Conservation (phyloP, 2,113 vertebrate genomes). For the Campylomormyrus tamandua region DNA sequence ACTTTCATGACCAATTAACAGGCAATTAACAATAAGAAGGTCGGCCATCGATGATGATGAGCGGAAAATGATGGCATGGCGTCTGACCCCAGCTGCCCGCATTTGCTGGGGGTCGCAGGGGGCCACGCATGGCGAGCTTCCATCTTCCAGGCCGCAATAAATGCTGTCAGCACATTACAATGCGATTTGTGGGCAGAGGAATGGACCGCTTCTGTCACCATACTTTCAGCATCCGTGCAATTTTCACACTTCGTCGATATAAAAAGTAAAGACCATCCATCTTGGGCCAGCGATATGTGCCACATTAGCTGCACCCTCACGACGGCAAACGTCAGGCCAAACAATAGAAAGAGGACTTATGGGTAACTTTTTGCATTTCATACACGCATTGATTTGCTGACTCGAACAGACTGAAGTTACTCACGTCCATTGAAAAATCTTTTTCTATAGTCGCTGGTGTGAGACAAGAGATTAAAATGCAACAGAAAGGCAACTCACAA, state of each 20-base stretch:
- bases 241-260: not conserved
- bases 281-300: not conserved
- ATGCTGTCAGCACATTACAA: not conserved
- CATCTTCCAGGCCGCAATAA: not conserved
- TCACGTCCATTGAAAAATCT: not conserved
- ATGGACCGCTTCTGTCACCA: not conserved
- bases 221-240: not conserved
- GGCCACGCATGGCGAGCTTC: not conserved
- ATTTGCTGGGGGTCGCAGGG: not conserved
- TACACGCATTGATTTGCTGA: not conserved
- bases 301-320: not conserved
- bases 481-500: not conserved
- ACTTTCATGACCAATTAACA: not conserved
- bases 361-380: not conserved
- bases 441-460: not conserved
- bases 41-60: not conserved
- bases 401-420: not conserved
- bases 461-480: not conserved
- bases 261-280: slow-evolving; percentile 6
- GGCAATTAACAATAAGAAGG: slow-evolving; percentile 1
- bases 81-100: not conserved
- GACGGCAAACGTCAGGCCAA: not conserved
- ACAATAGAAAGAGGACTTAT: not conserved
- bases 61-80: not conserved
- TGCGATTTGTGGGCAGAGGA: not conserved